phyloP scores from a whole-genome alignment of 2,888 invertebrate genomes.

The Ommatoiulus sabulosus region DNA sequence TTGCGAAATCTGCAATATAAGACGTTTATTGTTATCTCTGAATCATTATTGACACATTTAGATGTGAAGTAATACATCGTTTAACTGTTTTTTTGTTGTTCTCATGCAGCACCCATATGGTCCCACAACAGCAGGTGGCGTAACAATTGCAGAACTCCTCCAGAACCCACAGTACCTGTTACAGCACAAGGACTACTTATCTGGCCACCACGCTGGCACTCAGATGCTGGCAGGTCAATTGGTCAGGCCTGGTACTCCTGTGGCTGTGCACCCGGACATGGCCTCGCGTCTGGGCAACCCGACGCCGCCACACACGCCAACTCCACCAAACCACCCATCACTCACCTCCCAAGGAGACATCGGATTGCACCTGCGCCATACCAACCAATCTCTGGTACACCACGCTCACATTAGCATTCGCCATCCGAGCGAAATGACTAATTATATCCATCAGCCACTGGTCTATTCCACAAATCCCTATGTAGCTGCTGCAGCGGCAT shows the following conservation, averaged over 20 bases:
- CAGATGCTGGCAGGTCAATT: conserved; percentile 59
- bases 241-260: conserved; percentile 61
- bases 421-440: conserved; percentile 60
- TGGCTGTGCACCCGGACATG: conserved; percentile 61
- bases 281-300: conserved; percentile 61
- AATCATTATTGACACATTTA: no score
- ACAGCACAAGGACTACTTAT: conserved; percentile 62
- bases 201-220: conserved; percentile 32
- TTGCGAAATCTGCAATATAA: no score
- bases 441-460: conserved; percentile 62
- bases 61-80: no score
- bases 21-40: no score
- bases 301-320: conserved; percentile 62
- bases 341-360: conserved; percentile 56
- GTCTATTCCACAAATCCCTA: conserved; percentile 60
- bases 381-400: conserved; percentile 60
- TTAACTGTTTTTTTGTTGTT: neutral
- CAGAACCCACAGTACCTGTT: conserved; percentile 62
- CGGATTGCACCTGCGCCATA: conserved; percentile 61
- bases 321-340: conserved; percentile 61
- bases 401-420: conserved; percentile 60
- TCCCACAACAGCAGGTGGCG: conserved; percentile 60
- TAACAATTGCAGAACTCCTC: conserved; percentile 63
- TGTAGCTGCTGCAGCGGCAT: conserved; percentile 45
- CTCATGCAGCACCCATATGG: conserved; percentile 56